Conservation (phyloP, 2,888 invertebrate species). For the Lasioglossum zephyrum region DNA sequence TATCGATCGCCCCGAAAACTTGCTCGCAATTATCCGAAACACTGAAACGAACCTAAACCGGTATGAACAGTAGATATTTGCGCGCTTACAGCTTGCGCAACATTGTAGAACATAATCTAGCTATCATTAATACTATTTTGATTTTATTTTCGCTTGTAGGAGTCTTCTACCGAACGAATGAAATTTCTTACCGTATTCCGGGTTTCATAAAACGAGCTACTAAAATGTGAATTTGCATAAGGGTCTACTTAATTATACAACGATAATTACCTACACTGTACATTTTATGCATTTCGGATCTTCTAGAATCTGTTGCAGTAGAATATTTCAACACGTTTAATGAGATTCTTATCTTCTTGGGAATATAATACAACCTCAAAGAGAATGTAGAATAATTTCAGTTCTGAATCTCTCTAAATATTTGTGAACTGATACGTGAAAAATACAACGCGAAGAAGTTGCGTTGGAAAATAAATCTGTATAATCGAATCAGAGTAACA, state of each 20-base stretch:
- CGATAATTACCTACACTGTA: background rate
- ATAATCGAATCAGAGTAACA: background rate
- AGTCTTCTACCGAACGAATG: background rate
- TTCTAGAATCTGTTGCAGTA: slow-evolving; percentile 1
- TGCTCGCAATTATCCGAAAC: background rate
- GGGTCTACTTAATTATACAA: too few relatives aligned
- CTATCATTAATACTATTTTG: background rate
- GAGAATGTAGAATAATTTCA: background rate
- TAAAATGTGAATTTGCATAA: background rate
- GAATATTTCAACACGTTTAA: background rate
- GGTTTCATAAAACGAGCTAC: background rate
- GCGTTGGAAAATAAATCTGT: background rate
- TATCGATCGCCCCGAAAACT: background rate
- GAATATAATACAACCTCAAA: background rate
- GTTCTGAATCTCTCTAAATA: background rate
- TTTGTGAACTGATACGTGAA: background rate
- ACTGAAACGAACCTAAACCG: background rate
- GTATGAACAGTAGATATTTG: background rate
- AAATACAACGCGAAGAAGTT: background rate
- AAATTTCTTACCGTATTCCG: background rate
- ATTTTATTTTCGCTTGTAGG: background rate
- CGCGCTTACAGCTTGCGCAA: background rate
- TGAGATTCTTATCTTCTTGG: background rate
- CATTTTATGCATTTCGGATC: background rate
- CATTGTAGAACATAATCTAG: too few relatives aligned